Conservation (phyloP, 2,888 invertebrate genomes). For the Vannuccia rotundouncinata region DNA sequence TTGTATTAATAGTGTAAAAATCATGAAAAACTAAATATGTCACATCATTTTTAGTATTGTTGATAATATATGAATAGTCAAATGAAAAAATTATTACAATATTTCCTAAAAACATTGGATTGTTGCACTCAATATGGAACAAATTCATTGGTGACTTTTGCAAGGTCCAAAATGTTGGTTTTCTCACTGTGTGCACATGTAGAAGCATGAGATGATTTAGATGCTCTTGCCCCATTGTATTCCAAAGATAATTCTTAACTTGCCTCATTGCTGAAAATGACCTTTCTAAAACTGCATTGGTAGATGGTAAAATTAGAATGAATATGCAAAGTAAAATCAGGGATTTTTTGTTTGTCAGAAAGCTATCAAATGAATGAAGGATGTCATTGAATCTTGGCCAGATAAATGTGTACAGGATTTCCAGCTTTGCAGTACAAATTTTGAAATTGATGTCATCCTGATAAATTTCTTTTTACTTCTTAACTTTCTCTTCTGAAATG, state of each 20-base stretch:
- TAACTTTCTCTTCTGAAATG: conserved; percentile 24
- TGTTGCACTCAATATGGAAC: too few relatives aligned
- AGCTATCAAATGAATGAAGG: background rate
- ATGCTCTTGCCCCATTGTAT: conserved; percentile 13
- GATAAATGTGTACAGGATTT: background rate
- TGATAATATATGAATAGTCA: too few relatives aligned
- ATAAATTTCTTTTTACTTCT: background rate
- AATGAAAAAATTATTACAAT: too few relatives aligned
- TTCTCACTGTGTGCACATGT: background rate
- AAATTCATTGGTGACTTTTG: too few relatives aligned
- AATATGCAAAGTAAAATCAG: background rate
- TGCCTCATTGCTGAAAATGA: conserved; percentile 2
- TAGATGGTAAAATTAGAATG: too few relatives aligned
- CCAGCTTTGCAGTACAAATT: too few relatives aligned
- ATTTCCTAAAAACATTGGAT: too few relatives aligned
- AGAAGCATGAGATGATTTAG: conserved; percentile 11
- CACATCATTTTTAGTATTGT: too few relatives aligned
- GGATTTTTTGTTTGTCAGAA: conserved; percentile 19
- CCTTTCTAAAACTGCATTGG: too few relatives aligned
- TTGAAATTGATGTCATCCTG: conserved; percentile 18
- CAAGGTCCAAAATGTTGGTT: background rate
- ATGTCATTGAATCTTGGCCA: background rate
- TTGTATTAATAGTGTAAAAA: too few relatives aligned
- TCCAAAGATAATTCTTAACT: conserved; percentile 4
- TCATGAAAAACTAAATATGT: too few relatives aligned